Base-by-base conservation (phyloP, 2,113 vertebrate genomes). In the Trochalopteron elliotii region DNA sequence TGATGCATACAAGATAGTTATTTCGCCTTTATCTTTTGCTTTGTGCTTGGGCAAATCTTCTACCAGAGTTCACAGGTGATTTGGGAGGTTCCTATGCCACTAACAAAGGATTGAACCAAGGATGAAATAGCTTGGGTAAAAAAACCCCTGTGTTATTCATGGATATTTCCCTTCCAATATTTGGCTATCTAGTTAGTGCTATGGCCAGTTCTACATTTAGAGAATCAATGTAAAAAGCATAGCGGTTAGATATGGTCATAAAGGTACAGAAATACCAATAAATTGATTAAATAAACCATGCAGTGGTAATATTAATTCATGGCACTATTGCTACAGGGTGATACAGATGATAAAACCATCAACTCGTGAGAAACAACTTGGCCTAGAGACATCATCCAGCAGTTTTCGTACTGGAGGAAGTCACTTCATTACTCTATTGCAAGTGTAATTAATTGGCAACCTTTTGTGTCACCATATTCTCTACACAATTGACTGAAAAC, bases 361-460 rank as follows among this genome's bases (percentile, higher is more conserved):
- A 77, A 57, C 31, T 93, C 15, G 0, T 52, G 45, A 90, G 82
- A 61, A 93, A 91, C 65, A 77, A 84, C 65, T 92, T 69, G 52
- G 49, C n/a, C 81, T 91, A 70, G 60, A 88, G 57, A 83, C 28
- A 88, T 69, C 53, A 63, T 37, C 57, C 69, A 79, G 59, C 47
- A 65, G 63, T 61, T 89, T 96, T 69, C 4, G 0, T 68, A 76
- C 39, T 63, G 77, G 53, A 89, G 80, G n/a, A 90, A 90, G 67
- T 80, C 21, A 80, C 59, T 92, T 93, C 77, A 89, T 94, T 87
- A 65, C 37, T 68, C 53, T 60, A 25, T 49, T 80, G 55, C 24
- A 92, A 91, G 79, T 28, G n/a, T 72, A 84, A 92, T 94, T 93
- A 96, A 90, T 71, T 75, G 35, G 6, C 37, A 83, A 31, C 60